Evolutionary conservation across 2,888 invertebrate species (phyloP), one percentile per base, ranked within the genome.

Genomic region (Galeruca laticollis): DNA sequence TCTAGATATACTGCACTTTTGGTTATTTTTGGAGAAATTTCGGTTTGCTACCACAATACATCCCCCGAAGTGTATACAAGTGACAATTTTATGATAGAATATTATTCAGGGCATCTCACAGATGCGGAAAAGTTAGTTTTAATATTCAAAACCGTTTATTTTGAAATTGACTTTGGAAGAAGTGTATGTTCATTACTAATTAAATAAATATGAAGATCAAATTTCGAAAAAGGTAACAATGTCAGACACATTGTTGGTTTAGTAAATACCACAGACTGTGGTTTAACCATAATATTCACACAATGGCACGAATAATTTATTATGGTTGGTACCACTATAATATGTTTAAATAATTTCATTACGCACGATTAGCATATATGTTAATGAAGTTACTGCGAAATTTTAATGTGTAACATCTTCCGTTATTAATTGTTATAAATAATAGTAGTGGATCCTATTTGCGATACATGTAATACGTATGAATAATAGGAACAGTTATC

Each of bases 401-500:
- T 47, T 47, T 47, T 8, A 6, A 47, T 47, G 9, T 47, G 47
- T 18, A 47, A 18, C 47, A 15, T 9, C 18, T 47, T 47, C 47
- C 47, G 47, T 47, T 47, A 18, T 47, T 47, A 18, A 47, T 47
- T 18, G 47, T 47, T 47, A 18, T 47, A 47, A 47, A 43, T n/a
- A 43, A 47, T 5, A 40, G 40, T 40, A 40, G 40, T n/a, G n/a
- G 47, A 15, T 10, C 9, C 10, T 47, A 15, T 18, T 18, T 47
- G 47, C 15, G 15, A 47, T 47, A 47, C 15, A 47, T 15, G 40
- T 47, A 47, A 6, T 26, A 0, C 26, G n/a, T 13, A 49, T 49
- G 49, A 49, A 18, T 13, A 56, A 56, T 33, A n/a, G n/a, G 9
- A 56, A 56, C 56, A 33, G 33, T 56, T 54, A 56, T 35, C 33